Conservation (phyloP, 2,888 invertebrate species). For the Tetheella fluctuosa region DNA sequence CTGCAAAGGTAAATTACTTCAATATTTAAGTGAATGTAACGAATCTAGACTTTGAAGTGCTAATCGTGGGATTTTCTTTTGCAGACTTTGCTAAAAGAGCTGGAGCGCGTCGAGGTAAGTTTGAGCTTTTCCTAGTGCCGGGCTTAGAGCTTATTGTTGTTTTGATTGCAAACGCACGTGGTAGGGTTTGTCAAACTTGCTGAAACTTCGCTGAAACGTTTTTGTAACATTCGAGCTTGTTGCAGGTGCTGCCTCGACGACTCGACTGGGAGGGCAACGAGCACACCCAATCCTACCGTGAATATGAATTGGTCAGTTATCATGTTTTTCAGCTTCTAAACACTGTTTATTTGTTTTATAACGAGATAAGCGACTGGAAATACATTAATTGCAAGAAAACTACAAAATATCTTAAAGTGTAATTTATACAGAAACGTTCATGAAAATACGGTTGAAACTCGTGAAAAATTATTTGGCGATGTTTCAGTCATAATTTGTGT, state of each 20-base stretch:
- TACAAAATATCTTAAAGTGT: slow-evolving; percentile 55
- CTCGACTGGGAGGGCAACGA: slow-evolving; percentile 95
- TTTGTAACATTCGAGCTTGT: slow-evolving; percentile 58
- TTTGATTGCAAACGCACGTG: slow-evolving; percentile 87
- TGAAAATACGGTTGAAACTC: slow-evolving; percentile 59
- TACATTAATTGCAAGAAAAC: slow-evolving; percentile 54
- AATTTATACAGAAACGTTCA: slow-evolving; percentile 49
- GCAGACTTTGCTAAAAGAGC: slow-evolving; percentile 91
- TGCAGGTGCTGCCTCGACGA: slow-evolving; percentile 94
- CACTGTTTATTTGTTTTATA: slow-evolving; percentile 62
- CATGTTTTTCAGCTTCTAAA: slow-evolving; percentile 43
- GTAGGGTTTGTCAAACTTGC: slow-evolving; percentile 85
- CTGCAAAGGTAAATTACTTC: slow-evolving; percentile 90
- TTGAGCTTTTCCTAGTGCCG: slow-evolving; percentile 79
- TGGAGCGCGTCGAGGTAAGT: slow-evolving; percentile 92
- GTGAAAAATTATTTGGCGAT: slow-evolving; percentile 56
- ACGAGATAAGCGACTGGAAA: slow-evolving; percentile 47
- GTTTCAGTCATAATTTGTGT: slow-evolving; percentile 65
- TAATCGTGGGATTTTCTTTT: slow-evolving; percentile 72
- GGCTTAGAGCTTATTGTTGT: slow-evolving; percentile 84
- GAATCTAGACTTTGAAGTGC: slow-evolving; percentile 34
- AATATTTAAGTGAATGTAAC: slow-evolving; percentile 44
- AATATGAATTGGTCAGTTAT: slow-evolving; percentile 94
- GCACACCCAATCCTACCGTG: slow-evolving; percentile 92
- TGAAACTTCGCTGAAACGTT: slow-evolving; percentile 79